Evolutionary conservation across 2,113 vertebrate species (phyloP).

Genomic region (Boleophthalmus pectinirostris): DNA sequence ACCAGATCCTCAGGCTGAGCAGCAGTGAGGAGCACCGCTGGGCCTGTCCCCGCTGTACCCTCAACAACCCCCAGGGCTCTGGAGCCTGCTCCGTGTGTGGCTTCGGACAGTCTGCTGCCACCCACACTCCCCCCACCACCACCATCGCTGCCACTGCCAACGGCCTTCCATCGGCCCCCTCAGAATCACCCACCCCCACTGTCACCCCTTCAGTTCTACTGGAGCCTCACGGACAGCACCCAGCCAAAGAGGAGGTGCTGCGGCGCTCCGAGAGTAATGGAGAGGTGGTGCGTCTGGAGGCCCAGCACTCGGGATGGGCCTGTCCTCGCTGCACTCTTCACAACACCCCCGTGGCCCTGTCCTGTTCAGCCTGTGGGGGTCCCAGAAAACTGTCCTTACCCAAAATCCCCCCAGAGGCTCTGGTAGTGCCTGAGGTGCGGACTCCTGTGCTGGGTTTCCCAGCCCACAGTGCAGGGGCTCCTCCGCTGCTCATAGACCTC

Average conservation of each 20-base stretch:
- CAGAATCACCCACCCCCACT: constrained; percentile 36
- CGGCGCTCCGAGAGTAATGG: constrained; percentile 69
- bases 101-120: constrained; percentile 57
- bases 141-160: constrained; percentile 76
- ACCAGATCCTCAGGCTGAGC: constrained; percentile 94
- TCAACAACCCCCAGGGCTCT: constrained; percentile 89
- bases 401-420: constrained; percentile 94
- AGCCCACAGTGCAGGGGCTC: constrained; percentile 66
- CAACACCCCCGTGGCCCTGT: constrained; percentile 90
- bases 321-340: constrained; percentile 93
- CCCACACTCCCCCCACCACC: constrained; percentile 68
- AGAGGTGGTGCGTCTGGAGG: constrained; percentile 51
- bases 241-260: constrained; percentile 66
- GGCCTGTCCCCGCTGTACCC: constrained; percentile 93
- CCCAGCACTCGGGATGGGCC: constrained; percentile 81
- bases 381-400: constrained; percentile 94
- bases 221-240: constrained; percentile 81
- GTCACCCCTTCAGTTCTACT: constrained; percentile 52
- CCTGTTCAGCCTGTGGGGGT: constrained; percentile 93
- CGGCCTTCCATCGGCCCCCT: constrained; percentile 76
- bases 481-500: constrained; percentile 73
- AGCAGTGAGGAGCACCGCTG: constrained; percentile 91
- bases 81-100: constrained; percentile 90
- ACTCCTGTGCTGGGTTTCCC: constrained; percentile 85
- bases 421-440: constrained; percentile 92